Percentiles rank a stretch among this genome's conserved stretches.
Evolutionary conservation across 2,888 invertebrate species (phyloP).

Genomic region (Eubasilissa splendida): DNA sequence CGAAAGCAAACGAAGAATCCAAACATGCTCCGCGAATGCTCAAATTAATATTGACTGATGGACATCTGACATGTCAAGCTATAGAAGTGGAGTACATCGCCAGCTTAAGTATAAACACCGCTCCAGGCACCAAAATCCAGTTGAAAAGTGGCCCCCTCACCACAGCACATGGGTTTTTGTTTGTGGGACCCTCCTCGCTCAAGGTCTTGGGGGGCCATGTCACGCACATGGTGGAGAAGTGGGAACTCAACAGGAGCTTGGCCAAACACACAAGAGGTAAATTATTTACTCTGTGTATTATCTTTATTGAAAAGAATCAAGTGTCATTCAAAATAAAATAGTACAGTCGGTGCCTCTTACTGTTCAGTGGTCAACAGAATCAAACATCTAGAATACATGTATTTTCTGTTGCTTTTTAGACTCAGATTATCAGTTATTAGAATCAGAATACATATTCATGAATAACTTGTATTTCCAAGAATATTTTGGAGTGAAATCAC

Average conservation of each 20-base stretch:
- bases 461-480: too few relatives aligned
- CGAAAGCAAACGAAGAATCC: conserved; percentile 92
- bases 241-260: conserved; percentile 82
- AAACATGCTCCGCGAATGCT: conserved; percentile 87
- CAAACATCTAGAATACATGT: not conserved
- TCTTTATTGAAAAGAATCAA: not conserved
- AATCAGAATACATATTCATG: too few relatives aligned
- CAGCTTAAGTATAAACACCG: conserved; percentile 83
- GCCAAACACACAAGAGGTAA: conserved; percentile 76
- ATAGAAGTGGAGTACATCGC: conserved; percentile 83
- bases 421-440: too few relatives aligned
- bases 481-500: too few relatives aligned
- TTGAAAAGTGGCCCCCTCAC: conserved; percentile 72
- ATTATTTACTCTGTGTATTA: too few relatives aligned
- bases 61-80: conserved; percentile 83
- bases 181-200: conserved; percentile 79
- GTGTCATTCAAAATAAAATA: not conserved
- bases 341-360: not conserved
- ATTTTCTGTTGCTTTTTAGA: too few relatives aligned
- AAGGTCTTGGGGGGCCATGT: conserved; percentile 90
- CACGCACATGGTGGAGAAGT: conserved; percentile 86
- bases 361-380: too few relatives aligned
- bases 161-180: conserved; percentile 81
- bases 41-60: conserved; percentile 89
- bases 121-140: conserved; percentile 90